Base-by-base conservation (phyloP, 2,797 vertebrate genomes). In the Cryptoblepharus egeriae region DNA sequence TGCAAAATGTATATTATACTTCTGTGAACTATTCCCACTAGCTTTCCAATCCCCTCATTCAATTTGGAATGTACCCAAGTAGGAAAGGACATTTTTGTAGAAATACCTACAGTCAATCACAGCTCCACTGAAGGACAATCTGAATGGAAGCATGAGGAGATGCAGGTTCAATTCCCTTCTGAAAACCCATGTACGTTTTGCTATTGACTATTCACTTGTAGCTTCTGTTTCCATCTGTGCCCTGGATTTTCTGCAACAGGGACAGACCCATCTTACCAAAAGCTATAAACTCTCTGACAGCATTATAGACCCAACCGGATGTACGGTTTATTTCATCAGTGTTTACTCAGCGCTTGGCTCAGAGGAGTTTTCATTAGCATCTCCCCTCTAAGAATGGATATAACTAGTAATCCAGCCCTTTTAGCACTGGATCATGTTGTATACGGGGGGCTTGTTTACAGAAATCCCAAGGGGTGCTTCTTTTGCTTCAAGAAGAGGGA, bases 331-430 rank as follows among this genome's bases (percentile, higher is more conserved):
- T 89, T 86, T 90, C 77, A 57, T 79, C 57, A n/a, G 77, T 86
- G 89, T 86, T 90, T 87, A 80, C 78, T 82, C 82, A 92, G 80
- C 26, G 24, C 76, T 91, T 89, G 79, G 84, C 82, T 87, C 79
- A 86, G 92, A 93, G 82, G 60, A 85, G 86, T 76, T 93, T 93
- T 92, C 92, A 91, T 91, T 91, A 88, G 74, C 87, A 86, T 77
- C 85, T 79, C 28, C 68, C 1, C 58, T 80, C 87, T 89, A 91
- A 91, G 88, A 83, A 83, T 77, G 26, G 45, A 79, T 42, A 26
- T 72, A 69, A 90, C 87, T 88, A 92, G 92, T 92, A 92, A 89
- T 87, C 83, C 91, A 0, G 58, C 30, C 5, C 67, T 91, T 86
- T 89, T 88, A 79, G 79, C 11, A 52, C 90, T 91, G 93, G 88